phyloP scores from a whole-genome alignment of 1,140 invertebrate genomes.

The Adelges cooleyi region DNA sequence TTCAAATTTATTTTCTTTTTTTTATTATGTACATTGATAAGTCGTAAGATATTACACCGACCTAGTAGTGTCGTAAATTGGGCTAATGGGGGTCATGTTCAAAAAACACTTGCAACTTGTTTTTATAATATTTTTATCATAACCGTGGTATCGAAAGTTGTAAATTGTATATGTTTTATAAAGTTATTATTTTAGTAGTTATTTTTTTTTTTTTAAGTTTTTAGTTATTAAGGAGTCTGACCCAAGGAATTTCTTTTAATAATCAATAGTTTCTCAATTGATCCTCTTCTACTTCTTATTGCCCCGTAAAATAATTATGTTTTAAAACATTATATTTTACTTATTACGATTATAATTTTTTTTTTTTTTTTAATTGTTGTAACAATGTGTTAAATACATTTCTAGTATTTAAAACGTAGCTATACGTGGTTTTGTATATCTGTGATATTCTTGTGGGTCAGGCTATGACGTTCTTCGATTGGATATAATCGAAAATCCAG shows the following conservation, averaged over 20 bases:
- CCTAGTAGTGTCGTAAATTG: too few species aligned
- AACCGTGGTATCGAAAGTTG: too few species aligned
- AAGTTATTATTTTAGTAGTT: constrained; percentile 4
- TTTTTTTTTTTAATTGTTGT: neutral
- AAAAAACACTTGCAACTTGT: too few species aligned
- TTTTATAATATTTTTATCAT: too few species aligned
- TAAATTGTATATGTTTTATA: neutral
- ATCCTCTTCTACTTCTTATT: constrained; percentile 1
- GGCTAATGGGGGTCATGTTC: too few species aligned
- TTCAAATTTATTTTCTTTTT: too few species aligned
- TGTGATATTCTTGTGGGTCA: constrained; percentile 29
- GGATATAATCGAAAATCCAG: neutral
- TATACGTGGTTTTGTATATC: neutral
- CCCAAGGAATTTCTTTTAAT: constrained; percentile 18
- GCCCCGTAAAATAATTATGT: neutral
- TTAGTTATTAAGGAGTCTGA: too few species aligned
- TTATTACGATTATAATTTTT: neutral
- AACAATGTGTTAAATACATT: neutral
- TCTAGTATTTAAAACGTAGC: too few species aligned
- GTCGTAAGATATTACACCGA: too few species aligned
- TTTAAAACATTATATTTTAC: neutral
- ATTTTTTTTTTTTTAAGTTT: constrained; percentile 5
- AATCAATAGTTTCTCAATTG: neutral
- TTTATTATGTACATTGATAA: too few species aligned
- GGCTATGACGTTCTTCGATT: constrained; percentile 8